phyloP scores from a whole-genome alignment of 1,140 invertebrate genomes.

The Drosophila gunungcola region DNA sequence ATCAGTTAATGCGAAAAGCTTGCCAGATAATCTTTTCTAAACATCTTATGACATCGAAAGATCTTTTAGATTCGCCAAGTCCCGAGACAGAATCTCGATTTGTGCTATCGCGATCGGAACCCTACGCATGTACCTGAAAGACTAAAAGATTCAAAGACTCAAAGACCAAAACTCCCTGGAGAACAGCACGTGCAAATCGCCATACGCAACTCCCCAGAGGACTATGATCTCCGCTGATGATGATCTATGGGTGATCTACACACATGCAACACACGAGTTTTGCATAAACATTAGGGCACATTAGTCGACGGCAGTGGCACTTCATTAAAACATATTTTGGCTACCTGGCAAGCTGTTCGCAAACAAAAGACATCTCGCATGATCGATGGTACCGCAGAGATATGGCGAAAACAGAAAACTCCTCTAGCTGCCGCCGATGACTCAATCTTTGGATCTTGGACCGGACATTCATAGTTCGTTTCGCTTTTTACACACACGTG shows the following conservation, averaged over 20 bases:
- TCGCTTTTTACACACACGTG: conserved; percentile 33
- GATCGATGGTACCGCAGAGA: conserved; percentile 27
- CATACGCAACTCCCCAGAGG: conserved; percentile 32
- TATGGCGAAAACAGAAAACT: neutral
- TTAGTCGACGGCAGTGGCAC: conserved; percentile 49
- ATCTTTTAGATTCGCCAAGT: neutral
- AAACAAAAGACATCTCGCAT: conserved; percentile 5
- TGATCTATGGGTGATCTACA: conserved; percentile 27
- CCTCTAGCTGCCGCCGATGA: conserved; percentile 44
- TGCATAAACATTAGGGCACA: conserved; percentile 71
- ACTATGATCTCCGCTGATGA: conserved; percentile 22
- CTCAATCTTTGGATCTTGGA: conserved; percentile 53
- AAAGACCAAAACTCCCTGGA: conserved; percentile 2
- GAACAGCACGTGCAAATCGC: conserved; percentile 26
- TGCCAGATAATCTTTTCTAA: conserved; percentile 2
- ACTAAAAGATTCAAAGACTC: neutral
- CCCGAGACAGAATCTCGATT: neutral
- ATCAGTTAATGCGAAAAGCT: conserved; percentile 29
- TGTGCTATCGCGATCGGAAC: conserved; percentile 16
- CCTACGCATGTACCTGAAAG: neutral
- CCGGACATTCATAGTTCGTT: conserved; percentile 26
- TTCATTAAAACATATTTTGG: conserved; percentile 71
- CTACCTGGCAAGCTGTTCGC: conserved; percentile 51
- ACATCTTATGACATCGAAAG: conserved; percentile 6
- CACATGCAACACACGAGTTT: conserved; percentile 38